Evolutionary conservation across 2,888 invertebrate genomes (phyloP), one percentile per base, ranked within the genome.

Genomic region (Diaperis boleti): DNA sequence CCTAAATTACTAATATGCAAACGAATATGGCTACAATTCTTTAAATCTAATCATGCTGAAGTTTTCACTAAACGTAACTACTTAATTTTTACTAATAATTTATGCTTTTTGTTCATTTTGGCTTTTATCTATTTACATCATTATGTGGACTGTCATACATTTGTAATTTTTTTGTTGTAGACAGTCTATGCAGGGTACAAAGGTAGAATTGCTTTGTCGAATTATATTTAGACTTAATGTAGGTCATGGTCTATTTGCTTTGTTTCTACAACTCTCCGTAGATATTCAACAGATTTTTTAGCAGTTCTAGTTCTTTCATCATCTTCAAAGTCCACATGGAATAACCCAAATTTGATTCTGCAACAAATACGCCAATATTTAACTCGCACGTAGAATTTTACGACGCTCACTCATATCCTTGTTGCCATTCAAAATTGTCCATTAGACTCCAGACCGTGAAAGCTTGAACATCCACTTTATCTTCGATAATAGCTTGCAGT

Each of bases 261-360:
- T 10, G 54, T 54, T 41, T 54, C 41, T 10, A 42, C 54, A 14
- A 56, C 56, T 11, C 20, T 44, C 35, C 22, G 4, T 18, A 56
- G 5, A 37, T 56, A 56, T 13, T 14, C 45, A 7, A 56, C 56
- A 3, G 56, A 61, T 45, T 44, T 72, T 66, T 84, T 84, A 0
- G 84, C 81, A 1, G 81, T 84, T 31, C 85, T 79, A 1, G 82
- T 82, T 54, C 73, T 80, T 13, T 82, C 73, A 10, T 82, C 78
- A 64, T 81, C 81, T 8, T 78, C 69, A 69, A 82, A 85, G 66
- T 85, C 83, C 2, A 85, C 84, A 60, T 81, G 79, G 69, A 80
- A 84, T 7, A 85, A 73, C 0, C 85, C 85, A 62, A 85, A 85
- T 69, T 56, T 56, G n/a, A 45, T 44, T 14, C 56, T 56, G 18